Evolutionary conservation across 2,797 vertebrate genomes (phyloP), one percentile per base, ranked within the genome.

Genomic region (Sebastes matsubarae): DNA sequence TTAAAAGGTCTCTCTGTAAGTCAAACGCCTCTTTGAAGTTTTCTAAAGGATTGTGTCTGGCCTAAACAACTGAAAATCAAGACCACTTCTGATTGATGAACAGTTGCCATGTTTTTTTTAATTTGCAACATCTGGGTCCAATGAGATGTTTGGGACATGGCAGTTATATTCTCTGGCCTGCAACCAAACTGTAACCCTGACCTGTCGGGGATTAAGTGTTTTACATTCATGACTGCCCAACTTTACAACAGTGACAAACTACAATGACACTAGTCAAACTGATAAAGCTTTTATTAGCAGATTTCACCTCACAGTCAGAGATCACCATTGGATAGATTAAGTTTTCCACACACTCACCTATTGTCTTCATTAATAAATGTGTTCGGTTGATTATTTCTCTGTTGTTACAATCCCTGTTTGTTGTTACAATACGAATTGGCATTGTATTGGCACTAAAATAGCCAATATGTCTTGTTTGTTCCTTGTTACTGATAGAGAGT

Each of bases 21-120:
- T 96, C 94, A 96, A 95, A 96, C 95, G 95, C 94, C 94, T 96
- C 96, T 97, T 96, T 97, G 96, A 97, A 96, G 96, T 96, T 96
- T 96, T 96, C 95, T 96, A 96, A 96, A 96, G 94, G 95, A 96
- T 94, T 92, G 95, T 95, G 94, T 96, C 94, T 93, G 94, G 94
- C 94, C 95, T 95, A 96, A 97, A 95, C 93, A 96, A 95, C 61
- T 93, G 94, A 96, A 97, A 97, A 97, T 96, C 94, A 94, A 93
- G 34, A 92, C 86, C 93, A 92, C 96, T 92, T 93, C 94, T 96
- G 95, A 97, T 96, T 96, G 96, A 96, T 96, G 92, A 94, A 94
- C 93, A 92, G 96, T 96, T 96, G 94, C 83, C 95, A 96, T 96
- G 95, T 95, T 42, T 65, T 22, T 90, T 94, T 95, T 95, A 18